Base-by-base conservation (phyloP, 92 coral and sea anemone genomes). In the Palythoa heliodiscus region DNA sequence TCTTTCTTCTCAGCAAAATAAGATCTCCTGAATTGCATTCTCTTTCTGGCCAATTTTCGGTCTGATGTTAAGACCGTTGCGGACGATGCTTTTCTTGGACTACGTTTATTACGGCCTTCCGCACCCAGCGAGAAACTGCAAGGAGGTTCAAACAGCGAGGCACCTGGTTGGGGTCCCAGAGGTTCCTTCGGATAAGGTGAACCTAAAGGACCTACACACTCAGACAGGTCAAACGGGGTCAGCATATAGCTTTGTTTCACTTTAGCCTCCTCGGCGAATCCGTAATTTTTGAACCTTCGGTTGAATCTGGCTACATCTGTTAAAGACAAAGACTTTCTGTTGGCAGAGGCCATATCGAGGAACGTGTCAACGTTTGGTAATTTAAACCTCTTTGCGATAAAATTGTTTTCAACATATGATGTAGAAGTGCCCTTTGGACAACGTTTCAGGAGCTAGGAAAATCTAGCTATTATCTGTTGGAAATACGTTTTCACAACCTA, bases 211-310 rank as follows among this genome's bases (percentile, higher is more conserved):
- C 66, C 80, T 2, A 53, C 80, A 16, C 80, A 75, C 16, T 75
- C 80, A 40, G 80, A 75, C 66, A 75, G 52, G n/a, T 75, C 80
- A 52, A 52, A 52, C 15, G 66, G 43, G 7, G 80, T 52, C 40
- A 75, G 1, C 78, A 4, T n/a, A 54, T 2, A 48, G 22, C 61
- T 52, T 75, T 75, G 63, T 8, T 75, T 75, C 78, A 50, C 13
- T 6, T 73, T 73, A 16, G 20, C 63, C 0, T 75, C 63, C 37
- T 25, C 25, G 57, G 61, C 11, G 63, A 24, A 75, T 23, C 61
- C 64, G 12, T 29, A 29, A 29, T 1, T 1, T 29, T 29, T 29
- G 35, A 29, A 29, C 35, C 35, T 29, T 29, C 35, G 35, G 35
- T 29, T 29, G 35, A 29, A 29, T 29, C 35, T 29, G 35, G 35